Evolutionary conservation across 2,888 invertebrate genomes (phyloP).

Genomic region (Amblyteles armatorius): DNA sequence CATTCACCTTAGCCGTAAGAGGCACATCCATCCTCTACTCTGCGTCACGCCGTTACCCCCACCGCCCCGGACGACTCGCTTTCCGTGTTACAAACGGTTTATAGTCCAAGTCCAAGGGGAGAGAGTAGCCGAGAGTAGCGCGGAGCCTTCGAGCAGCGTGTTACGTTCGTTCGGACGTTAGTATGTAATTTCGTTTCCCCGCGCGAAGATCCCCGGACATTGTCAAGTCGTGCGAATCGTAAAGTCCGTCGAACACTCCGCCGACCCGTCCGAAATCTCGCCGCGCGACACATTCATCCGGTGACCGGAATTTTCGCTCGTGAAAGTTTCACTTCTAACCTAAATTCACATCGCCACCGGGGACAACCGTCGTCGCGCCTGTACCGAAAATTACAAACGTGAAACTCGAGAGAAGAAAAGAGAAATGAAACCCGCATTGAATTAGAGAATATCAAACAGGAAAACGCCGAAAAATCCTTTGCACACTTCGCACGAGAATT

Average conservation of each 20-base stretch:
- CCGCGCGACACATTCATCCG: constrained; percentile 66
- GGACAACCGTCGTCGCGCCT: constrained; percentile 50
- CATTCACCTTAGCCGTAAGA: constrained; percentile 5
- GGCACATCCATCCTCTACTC: not conserved
- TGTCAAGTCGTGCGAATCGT: not conserved
- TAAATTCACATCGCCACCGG: constrained; percentile 75
- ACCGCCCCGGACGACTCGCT: not conserved
- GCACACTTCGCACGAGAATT: not conserved
- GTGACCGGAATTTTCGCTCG: constrained; percentile 78
- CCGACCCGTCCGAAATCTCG: constrained; percentile 46
- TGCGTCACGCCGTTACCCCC: not conserved
- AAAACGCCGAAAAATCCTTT: not conserved
- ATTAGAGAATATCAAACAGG: not conserved
- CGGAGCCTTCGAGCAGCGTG: constrained; percentile 30
- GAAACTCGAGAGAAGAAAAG: not conserved
- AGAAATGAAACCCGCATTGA: not conserved
- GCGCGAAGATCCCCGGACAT: constrained; percentile 30
- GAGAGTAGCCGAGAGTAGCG: constrained; percentile 14
- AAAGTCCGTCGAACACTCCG: constrained; percentile 5
- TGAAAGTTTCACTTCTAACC: constrained; percentile 84
- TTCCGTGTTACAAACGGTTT: constrained; percentile 6
- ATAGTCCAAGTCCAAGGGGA: not conserved
- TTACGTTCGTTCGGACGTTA: constrained; percentile 35
- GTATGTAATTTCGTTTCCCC: constrained; percentile 46
- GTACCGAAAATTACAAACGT: constrained; percentile 25